Evolutionary conservation across 2,113 vertebrate genomes (phyloP), one percentile per base, ranked within the genome.

Genomic region (Nothoprocta pentlandii): DNA sequence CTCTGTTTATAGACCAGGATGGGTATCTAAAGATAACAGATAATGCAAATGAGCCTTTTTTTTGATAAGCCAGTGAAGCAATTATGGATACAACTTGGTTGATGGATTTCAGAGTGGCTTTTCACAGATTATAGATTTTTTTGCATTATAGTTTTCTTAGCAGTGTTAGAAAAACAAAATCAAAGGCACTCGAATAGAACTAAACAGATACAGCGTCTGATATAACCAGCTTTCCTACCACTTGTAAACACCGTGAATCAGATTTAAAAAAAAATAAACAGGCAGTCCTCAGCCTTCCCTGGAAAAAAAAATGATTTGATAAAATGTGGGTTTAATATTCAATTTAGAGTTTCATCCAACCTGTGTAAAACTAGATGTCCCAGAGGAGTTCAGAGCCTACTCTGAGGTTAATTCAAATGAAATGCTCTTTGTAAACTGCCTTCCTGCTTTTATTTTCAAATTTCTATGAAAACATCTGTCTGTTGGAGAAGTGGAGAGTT

Each of bases 21-120:
- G 95, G 93, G 77, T 94, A 93, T 97, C 92, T 96, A 95, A 96
- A 98, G 93, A 97, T 95, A 96, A 93, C 87, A 97, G 93, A 97
- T 96, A 95, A 96, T 97, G 90, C 94, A 97, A 95, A 97, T 96
- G 91, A 96, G 73, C 63, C 76, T 90, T 89, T 87, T 47, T 93
- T 94, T 94, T 89, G 92, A 96, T 97, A 97, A 97, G 85, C 54
- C 56, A 75, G 53, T 84, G 70, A 97, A 92, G 90, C 89, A 96
- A 85, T 97, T 97, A 95, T 85, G 86, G 84, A 61, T 95, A 82
- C 74, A 95, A 85, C 85, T 91, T 92, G 79, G 92, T 74, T 93
- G 88, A 92, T 91, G 92, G 87, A 90, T 96, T 94, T 93, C 47
- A 90, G 46, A 95, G 64, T 51, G 76, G 22, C n/a, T 88, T 94